Base-by-base conservation (phyloP, 1,140 invertebrate species). In the Sinonovacula constricta region DNA sequence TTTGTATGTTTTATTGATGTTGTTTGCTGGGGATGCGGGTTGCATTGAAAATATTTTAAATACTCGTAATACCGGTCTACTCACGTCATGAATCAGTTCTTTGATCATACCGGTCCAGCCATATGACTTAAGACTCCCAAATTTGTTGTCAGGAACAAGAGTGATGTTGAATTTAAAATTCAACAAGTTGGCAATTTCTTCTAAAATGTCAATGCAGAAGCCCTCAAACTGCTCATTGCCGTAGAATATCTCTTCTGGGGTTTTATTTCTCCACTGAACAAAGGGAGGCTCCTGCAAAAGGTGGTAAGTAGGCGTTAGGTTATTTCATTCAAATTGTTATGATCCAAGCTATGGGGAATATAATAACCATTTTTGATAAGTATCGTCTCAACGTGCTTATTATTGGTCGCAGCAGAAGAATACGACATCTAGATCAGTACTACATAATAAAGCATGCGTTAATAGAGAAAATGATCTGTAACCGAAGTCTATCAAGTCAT, bases 101-200 rank as follows among this genome's bases (percentile, higher is more conserved):
- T 97, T 96, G 51, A 99, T 95, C 95, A 99, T 97, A 57, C 98
- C 98, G 84, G 99, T 99, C 98, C 98, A 99, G 49, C 90, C 83
- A 24, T 83, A 81, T 53, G 88, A 81, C 60, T 90, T 96, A 85
- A 95, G 95, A 15, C 96, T 97, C 0, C 98, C 98, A 87, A 98
- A 99, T 94, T 97, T 97, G 0, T 82, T 81, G 72, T 90, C 89
- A 0, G 82, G 82, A 1, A 87, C 88, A 18, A 86, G 56, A 10
- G 85, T 79, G 3, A 91, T 79, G 45, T 84, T 85, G 83, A 90
- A 92, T 26, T 94, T 95, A 81, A 98, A 97, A 67, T 94, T 95
- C 15, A 98, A 92, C 87, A 94, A 36, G 33, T 82, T 82, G 2
- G 85, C 74, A 22, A 90, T 82, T 70, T 89, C 84, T 18, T 84